Conservation (phyloP, 2,888 invertebrate species). For the Pristionchus arcanus region DNA sequence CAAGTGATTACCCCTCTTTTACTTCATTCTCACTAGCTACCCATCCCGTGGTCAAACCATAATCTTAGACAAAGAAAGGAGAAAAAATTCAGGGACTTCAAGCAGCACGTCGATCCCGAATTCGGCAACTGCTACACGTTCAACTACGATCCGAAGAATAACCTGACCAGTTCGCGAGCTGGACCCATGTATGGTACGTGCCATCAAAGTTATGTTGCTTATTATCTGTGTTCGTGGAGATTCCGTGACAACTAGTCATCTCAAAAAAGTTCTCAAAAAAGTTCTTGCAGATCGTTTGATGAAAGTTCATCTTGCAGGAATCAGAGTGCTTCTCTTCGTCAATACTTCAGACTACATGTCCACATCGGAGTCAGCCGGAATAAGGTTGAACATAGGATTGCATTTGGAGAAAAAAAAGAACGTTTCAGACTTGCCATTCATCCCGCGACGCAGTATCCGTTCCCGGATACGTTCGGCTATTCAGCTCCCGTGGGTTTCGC, state of each 20-base stretch:
- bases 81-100: constrained; percentile 64
- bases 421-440: constrained; percentile 63
- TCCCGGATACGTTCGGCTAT: constrained; percentile 72
- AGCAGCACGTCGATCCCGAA: constrained; percentile 69
- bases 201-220: background rate
- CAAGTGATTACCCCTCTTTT: constrained; percentile 43
- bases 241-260: background rate
- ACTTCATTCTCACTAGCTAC: too few species aligned
- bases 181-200: constrained; percentile 72
- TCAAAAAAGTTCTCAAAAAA: background rate
- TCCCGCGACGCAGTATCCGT: constrained; percentile 69
- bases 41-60: too few species aligned
- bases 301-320: constrained; percentile 54
- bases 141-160: constrained; percentile 68
- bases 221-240: background rate
- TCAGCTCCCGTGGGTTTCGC: constrained; percentile 73
- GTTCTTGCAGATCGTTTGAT: background rate
- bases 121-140: constrained; percentile 72
- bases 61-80: background rate
- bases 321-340: constrained; percentile 69
- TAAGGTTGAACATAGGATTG: constrained; percentile 56
- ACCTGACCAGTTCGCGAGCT: constrained; percentile 68
- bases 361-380: constrained; percentile 70
- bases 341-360: constrained; percentile 73
- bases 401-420: too few species aligned